Percentiles rank a stretch among this genome's conserved stretches.
Conservation (phyloP, 2,797 vertebrate genomes). For the Gorsachius magnificus region DNA sequence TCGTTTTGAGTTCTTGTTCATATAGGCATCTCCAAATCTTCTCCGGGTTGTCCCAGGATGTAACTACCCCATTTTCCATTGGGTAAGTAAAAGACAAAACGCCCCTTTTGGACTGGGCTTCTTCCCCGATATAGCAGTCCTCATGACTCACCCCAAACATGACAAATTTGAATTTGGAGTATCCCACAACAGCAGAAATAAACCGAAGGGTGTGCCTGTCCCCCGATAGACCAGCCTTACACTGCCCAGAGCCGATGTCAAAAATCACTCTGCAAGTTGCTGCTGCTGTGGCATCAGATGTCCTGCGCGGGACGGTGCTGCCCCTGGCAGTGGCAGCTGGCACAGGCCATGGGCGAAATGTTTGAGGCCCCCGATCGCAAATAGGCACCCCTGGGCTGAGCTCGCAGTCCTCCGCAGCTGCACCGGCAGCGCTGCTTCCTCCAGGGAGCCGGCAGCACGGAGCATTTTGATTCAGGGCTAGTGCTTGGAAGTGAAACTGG, state of each 20-base stretch:
- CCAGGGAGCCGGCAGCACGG: accelerated
- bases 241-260: neutral
- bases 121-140: neutral
- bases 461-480: neutral
- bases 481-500: neutral
- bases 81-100: neutral
- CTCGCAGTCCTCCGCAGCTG: neutral
- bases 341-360: neutral
- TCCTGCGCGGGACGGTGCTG: neutral
- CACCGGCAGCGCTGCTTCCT: neutral
- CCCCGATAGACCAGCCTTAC: neutral
- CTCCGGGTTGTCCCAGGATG: neutral
- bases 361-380: neutral
- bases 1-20: neutral
- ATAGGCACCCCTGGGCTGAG: accelerated
- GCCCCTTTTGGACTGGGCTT: neutral
- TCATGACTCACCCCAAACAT: neutral
- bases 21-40: neutral
- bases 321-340: neutral
- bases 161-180: neutral
- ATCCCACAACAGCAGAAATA: neutral
- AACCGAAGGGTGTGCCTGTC: neutral
- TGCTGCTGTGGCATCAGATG: accelerated
- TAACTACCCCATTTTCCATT: neutral
- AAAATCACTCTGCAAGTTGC: neutral